Percentiles rank a stretch among this genome's conserved stretches.
Conservation (phyloP, 2,113 vertebrate genomes). For the Odocoileus hemionus region DNA sequence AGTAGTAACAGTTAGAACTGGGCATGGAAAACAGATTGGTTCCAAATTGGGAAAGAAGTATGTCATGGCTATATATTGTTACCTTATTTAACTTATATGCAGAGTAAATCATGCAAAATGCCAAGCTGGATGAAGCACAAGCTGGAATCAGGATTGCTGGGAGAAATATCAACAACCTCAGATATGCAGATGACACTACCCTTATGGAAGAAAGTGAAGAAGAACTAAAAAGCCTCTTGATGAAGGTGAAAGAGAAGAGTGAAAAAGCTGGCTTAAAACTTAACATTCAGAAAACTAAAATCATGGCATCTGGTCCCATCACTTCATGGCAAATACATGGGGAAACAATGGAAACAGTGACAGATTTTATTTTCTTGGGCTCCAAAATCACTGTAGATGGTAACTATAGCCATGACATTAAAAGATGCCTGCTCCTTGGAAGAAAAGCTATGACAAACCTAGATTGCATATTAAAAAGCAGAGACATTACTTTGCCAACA, state of each 20-base stretch:
- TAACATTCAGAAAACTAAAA: background rate
- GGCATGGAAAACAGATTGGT: background rate
- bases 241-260: background rate
- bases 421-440: background rate
- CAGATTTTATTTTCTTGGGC: background rate
- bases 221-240: background rate
- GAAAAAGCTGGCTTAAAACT: background rate
- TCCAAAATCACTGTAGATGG: background rate
- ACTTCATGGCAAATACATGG: background rate
- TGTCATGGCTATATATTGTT: fast-evolving
- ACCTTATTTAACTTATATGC: background rate
- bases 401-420: background rate
- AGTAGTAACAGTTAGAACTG: background rate
- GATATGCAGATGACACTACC: background rate
- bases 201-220: background rate
- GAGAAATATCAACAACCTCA: background rate
- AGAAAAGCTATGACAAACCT: background rate
- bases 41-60: background rate
- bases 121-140: background rate
- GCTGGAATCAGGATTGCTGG: background rate
- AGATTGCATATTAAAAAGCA: background rate
- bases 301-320: background rate
- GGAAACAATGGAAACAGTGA: background rate
- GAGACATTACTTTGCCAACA: background rate
- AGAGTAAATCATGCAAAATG: background rate